Evolutionary conservation across 2,888 invertebrate genomes (phyloP).

Genomic region (Yponomeuta cagnagella): DNA sequence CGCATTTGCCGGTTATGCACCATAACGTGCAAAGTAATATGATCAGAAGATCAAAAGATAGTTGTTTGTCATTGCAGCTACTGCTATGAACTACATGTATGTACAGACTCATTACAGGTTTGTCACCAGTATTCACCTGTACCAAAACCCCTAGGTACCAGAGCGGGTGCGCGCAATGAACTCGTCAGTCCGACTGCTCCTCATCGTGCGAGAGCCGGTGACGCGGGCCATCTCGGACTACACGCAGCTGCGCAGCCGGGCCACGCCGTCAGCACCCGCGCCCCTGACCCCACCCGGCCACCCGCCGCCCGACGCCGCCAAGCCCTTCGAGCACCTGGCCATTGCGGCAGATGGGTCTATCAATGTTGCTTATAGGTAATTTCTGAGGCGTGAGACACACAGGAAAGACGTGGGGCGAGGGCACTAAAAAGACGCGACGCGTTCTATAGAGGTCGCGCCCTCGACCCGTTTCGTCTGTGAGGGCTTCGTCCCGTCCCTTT

Average conservation of each 20-base stretch:
- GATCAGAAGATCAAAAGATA: no score
- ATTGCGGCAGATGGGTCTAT: slow-evolving; percentile 87
- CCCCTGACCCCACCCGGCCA: slow-evolving; percentile 53
- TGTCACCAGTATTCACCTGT: background rate
- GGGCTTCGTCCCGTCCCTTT: no score
- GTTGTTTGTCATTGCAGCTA: no score
- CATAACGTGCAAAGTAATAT: no score
- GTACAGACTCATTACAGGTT: no score
- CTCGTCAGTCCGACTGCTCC: slow-evolving; percentile 89
- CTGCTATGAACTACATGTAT: no score
- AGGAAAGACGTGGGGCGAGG: no score
- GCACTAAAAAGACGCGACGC: no score
- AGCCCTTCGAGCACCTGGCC: slow-evolving; percentile 88
- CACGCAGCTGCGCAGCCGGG: slow-evolving; percentile 91
- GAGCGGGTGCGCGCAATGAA: slow-evolving; percentile 96
- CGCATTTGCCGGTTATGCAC: no score
- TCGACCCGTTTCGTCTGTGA: no score
- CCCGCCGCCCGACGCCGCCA: slow-evolving; percentile 57
- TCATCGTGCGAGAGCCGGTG: slow-evolving; percentile 97
- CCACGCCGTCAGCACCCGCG: slow-evolving; percentile 82
- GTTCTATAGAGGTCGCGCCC: no score
- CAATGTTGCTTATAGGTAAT: slow-evolving; percentile 83
- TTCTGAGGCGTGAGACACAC: background rate
- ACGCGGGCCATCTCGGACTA: slow-evolving; percentile 97
- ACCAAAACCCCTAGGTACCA: slow-evolving; percentile 79